These are phyloP conservation scores for Melinaea menophilus DNA, from an alignment of 2,888 invertebrate species.

Conservation along the genomic window DNA sequence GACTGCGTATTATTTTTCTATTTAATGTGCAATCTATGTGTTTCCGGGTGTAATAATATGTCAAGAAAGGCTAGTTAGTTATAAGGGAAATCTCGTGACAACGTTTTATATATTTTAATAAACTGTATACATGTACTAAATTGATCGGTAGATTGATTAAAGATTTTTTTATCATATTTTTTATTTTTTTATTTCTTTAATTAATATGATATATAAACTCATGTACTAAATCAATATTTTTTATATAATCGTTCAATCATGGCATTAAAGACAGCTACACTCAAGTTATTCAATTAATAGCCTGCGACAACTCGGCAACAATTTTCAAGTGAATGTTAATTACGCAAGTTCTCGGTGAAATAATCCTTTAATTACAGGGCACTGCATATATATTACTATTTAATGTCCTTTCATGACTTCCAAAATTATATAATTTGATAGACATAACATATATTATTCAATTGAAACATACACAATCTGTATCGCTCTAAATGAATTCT, in stretches of 20 bases:
- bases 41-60: too few species aligned
- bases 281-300: constrained; percentile 34
- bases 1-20: too few species aligned
- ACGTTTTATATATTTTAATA: too few species aligned
- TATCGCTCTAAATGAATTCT: constrained; percentile 15
- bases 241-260: constrained; percentile 11
- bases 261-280: constrained; percentile 27
- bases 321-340: constrained; percentile 41
- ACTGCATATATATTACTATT: constrained; percentile 39
- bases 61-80: too few species aligned
- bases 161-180: too few species aligned
- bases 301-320: constrained; percentile 36
- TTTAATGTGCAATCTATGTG: too few species aligned
- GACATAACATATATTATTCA: neutral
- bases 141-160: too few species aligned
- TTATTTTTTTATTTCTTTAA: too few species aligned
- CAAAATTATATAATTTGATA: constrained; percentile 12
- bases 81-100: too few species aligned
- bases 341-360: constrained; percentile 38
- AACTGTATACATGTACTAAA: too few species aligned
- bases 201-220: too few species aligned
- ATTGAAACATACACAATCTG: constrained; percentile 9
- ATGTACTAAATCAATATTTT: too few species aligned
- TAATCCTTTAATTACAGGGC: constrained; percentile 39
- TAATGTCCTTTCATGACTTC: constrained; percentile 39